Percentiles rank a stretch among this genome's conserved stretches.
Conservation (phyloP, 2,113 vertebrate genomes). For the Pimephales promelas region DNA sequence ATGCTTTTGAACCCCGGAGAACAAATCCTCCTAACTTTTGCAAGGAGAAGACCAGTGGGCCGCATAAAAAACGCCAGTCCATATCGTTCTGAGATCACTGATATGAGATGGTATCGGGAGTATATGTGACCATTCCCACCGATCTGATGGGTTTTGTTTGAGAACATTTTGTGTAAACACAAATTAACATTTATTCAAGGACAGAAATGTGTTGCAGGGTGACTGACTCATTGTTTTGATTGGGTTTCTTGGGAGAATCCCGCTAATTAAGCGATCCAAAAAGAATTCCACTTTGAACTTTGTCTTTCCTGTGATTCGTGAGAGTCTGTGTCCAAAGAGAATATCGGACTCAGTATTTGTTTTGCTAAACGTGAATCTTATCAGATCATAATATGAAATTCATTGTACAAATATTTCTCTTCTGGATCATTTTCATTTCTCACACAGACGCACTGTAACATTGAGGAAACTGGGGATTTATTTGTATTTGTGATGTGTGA, state of each 20-base stretch:
- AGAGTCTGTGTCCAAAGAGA: slow-evolving; percentile 61
- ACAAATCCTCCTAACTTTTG: background rate
- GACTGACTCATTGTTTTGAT: slow-evolving; percentile 7
- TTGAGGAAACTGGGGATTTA: background rate
- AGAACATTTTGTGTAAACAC: background rate
- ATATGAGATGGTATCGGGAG: background rate
- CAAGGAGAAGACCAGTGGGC: background rate
- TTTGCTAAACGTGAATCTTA: slow-evolving; percentile 29
- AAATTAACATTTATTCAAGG: background rate
- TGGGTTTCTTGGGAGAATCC: background rate
- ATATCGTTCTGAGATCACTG: background rate
- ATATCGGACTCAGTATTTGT: slow-evolving; percentile 1
- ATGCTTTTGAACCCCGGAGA: slow-evolving; percentile 8
- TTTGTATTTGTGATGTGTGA: background rate
- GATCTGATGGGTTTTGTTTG: background rate
- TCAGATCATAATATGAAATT: slow-evolving; percentile 32
- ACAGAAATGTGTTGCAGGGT: background rate
- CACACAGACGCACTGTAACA: background rate
- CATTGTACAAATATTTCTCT: slow-evolving; percentile 16
- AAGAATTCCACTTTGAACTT: slow-evolving; percentile 12
- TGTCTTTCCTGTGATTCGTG: slow-evolving; percentile 41
- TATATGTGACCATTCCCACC: background rate
- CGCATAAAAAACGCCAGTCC: background rate
- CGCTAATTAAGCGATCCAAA: background rate
- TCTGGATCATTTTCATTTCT: slow-evolving; percentile 22